phyloP scores from a whole-genome alignment of 2,797 vertebrate genomes.

The Peromyscus attwateri region DNA sequence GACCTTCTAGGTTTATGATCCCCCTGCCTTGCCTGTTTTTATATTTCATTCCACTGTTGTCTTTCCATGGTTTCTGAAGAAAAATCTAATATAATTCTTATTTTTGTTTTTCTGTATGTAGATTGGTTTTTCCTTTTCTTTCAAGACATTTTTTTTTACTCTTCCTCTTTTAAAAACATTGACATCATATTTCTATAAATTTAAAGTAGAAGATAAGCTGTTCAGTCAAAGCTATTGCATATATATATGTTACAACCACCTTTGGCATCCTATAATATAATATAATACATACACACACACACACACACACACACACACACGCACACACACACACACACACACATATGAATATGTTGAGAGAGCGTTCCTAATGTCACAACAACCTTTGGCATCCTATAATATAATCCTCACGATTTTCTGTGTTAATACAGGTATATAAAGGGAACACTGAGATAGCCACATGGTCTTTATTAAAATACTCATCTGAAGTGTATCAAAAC shows the following conservation, averaged over 20 bases:
- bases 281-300: too few species aligned
- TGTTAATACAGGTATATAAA: not conserved
- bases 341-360: not conserved
- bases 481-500: not conserved
- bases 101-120: not conserved
- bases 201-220: conserved; percentile 70
- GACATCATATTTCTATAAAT: conserved; percentile 64
- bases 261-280: too few species aligned
- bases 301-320: too few species aligned
- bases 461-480: not conserved
- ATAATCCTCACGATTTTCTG: not conserved
- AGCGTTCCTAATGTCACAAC: not conserved
- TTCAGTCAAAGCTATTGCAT: conserved; percentile 82
- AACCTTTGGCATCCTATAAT: conserved; percentile 20
- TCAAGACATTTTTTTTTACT: not conserved
- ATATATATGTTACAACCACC: conserved; percentile 15
- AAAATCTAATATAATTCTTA: conserved; percentile 31
- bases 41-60: not conserved
- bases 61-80: conserved; percentile 45
- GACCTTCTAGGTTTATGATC: not conserved
- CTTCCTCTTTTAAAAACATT: not conserved
- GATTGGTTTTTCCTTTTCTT: not conserved
- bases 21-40: not conserved
- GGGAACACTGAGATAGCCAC: not conserved
- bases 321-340: too few species aligned